Base-by-base conservation (phyloP, 2,888 invertebrate species). In the Tyria jacobaeae region DNA sequence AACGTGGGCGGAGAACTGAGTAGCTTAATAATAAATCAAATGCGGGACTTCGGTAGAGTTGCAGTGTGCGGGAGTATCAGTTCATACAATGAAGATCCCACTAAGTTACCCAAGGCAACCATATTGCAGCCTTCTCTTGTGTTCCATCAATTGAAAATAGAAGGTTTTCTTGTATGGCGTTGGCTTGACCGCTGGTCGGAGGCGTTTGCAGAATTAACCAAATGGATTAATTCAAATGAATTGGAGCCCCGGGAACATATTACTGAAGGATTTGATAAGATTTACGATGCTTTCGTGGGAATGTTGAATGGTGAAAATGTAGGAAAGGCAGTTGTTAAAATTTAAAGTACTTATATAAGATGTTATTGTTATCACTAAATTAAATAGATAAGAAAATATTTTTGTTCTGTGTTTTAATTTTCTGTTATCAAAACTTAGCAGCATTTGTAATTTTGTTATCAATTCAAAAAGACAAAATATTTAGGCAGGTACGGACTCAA, bases 1-100 rank as follows among this genome's bases (percentile, higher is more conserved):
- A 97, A 96, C 82, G 96, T 96, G 14, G 96, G 96, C 21, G 96
- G 96, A 12, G 94, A 95, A 56, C 89, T 96, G 21, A 95, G 95
- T 37, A 92, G 91, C 53, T 82, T 84, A 1, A 94, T 96, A 5
- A 87, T 96, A 1, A 85, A 86, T 39, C 94, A 95, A 68, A 96
- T 96, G 96, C 95, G 94, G 60, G 50, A 37, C 0, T 70, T 39
- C 63, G 96, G 96, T 0, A 89, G 96, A 60, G 89, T 96, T 25
- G 86, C 96, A 0, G 90, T 95, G 3, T 65, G 63, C 12, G 74
- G 68, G 7, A 51, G 57, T 35, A 68, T 74, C 14, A 64, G 62
- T 60, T 10, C 41, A 3, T 57, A 64, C 14, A 55, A 55, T 27
- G 41, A 52, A 1, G 53, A 41, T 27, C 34, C 41, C 10, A 12